These are phyloP conservation scores for Peromyscus attwateri DNA, from an alignment of 2,797 vertebrate genomes.

Conservation along the genomic window DNA sequence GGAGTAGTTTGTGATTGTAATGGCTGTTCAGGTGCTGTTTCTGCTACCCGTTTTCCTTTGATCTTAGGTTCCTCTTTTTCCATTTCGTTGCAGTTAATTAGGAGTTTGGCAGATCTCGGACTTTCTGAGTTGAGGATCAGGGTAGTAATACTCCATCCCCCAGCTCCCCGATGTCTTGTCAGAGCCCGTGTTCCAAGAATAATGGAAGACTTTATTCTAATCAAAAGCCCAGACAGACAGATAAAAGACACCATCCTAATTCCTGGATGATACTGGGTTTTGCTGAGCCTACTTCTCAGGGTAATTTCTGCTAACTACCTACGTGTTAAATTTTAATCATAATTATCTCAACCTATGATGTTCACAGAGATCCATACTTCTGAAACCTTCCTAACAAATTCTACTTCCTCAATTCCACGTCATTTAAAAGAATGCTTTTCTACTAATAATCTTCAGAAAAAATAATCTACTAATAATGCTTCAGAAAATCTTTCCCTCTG, in stretches of 20 bases:
- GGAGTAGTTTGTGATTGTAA: constrained; percentile 17
- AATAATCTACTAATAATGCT: no score
- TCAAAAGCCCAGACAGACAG: constrained; percentile 24
- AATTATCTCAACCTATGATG: constrained; percentile 52
- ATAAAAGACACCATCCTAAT: constrained; percentile 42
- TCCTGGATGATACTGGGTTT: constrained; percentile 53
- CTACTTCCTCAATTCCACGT: constrained; percentile 52
- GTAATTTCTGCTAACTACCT: constrained; percentile 65
- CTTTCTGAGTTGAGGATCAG: background rate
- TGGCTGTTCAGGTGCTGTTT: constrained; percentile 34
- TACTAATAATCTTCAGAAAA: constrained; percentile 54
- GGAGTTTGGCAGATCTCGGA: constrained; percentile 26
- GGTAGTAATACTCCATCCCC: background rate
- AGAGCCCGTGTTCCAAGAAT: constrained; percentile 55
- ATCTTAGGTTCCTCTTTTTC: background rate
- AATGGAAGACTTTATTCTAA: constrained; percentile 44
- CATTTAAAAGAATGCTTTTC: constrained; percentile 64
- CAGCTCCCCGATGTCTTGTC: background rate
- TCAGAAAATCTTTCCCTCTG: constrained; percentile 73
- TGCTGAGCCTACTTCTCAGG: constrained; percentile 7
- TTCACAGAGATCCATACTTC: constrained; percentile 51
- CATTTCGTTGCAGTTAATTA: constrained; percentile 3
- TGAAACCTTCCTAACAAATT: constrained; percentile 51
- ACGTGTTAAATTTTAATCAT: constrained; percentile 55
- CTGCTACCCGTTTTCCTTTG: constrained; percentile 23